Percentiles rank a stretch among this genome's conserved stretches.
These are phyloP conservation scores for Neuroterus valhalla DNA, from an alignment of 1,140 invertebrate genomes.

Conservation along the genomic window DNA sequence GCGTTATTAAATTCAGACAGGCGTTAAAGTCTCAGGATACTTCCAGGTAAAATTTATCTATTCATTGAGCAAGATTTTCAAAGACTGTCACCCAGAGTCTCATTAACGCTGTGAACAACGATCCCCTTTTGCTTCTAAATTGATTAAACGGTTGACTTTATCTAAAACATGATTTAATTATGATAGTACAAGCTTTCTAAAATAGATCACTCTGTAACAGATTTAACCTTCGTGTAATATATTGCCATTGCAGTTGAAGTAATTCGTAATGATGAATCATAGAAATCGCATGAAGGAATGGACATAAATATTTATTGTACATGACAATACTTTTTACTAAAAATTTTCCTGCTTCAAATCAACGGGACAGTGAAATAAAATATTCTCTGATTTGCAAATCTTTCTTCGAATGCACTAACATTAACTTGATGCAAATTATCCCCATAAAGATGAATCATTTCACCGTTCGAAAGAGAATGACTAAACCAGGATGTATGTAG, in stretches of 20 bases:
- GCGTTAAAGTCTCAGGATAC: conserved; percentile 1
- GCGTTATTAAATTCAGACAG: conserved; percentile 1
- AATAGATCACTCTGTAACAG: too few species aligned
- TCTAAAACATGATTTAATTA: neutral
- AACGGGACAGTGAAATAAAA: neutral
- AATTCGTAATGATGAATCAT: too few species aligned
- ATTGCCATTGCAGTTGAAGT: too few species aligned
- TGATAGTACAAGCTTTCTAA: too few species aligned
- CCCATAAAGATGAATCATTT: conserved; percentile 20
- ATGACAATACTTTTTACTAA: too few species aligned
- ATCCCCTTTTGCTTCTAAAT: neutral
- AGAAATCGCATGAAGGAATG: too few species aligned
- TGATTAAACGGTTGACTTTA: conserved; percentile 14
- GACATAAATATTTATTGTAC: too few species aligned
- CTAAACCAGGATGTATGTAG: conserved; percentile 6
- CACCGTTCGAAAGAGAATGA: neutral
- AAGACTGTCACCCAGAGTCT: neutral
- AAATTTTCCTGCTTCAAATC: too few species aligned
- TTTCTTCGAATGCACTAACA: neutral
- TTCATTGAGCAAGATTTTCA: neutral
- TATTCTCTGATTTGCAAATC: neutral
- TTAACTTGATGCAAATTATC: conserved; percentile 4
- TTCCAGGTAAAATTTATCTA: neutral
- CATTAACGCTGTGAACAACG: neutral
- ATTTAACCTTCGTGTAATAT: too few species aligned